Evolutionary conservation across 2,113 vertebrate genomes (phyloP), one percentile per base, ranked within the genome.

Genomic region (Hemicordylus capensis): DNA sequence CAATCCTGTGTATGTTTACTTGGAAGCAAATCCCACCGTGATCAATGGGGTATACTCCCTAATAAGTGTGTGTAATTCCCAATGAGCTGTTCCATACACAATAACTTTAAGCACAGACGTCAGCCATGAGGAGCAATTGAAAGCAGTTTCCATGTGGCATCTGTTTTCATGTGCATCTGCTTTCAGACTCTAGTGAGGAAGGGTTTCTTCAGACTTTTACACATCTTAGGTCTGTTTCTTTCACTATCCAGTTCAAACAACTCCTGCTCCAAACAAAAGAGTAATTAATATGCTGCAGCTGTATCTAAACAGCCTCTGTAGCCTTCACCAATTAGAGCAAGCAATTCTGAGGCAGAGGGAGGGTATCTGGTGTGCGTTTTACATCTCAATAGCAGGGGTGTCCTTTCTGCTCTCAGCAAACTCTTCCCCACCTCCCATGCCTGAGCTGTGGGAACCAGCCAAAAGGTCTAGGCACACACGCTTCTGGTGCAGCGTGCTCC

Each of bases 291-390:
- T 26, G 79, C 76, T 54, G 56, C 59, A 83, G 0, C 72, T 87
- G 34, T 67, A 51, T 54, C 58, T 46, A 48, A 77, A 81, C 46
- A 19, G 74, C n/a, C 83, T 56, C 80, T 80, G 75, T 89, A 1
- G 0, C 10, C 34, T 37, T 1, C 63, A 1, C 3, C 0, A 69
- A 76, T 28, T 15, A 1, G 37, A n/a, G 81, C 76, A 20, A 88
- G 14, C 67, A 54, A 74, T 63, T n/a, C 76, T 2, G 4, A 83
- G 44, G 70, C 6, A n/a, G 44, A 69, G 67, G 2, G 0, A 1
- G 42, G 56, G 61, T 37, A 31, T 24, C 76, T 72, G 85, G 83
- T 59, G 31, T 26, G 37, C 56, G 59, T 61, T 91, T 64, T 90
- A 77, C 81, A 88, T 20, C 64, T 89, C 81, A 89, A 46, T 83